These are phyloP conservation scores for Protaetia brevitarsis DNA, from an alignment of 1,140 invertebrate genomes.

Conservation along the genomic window DNA sequence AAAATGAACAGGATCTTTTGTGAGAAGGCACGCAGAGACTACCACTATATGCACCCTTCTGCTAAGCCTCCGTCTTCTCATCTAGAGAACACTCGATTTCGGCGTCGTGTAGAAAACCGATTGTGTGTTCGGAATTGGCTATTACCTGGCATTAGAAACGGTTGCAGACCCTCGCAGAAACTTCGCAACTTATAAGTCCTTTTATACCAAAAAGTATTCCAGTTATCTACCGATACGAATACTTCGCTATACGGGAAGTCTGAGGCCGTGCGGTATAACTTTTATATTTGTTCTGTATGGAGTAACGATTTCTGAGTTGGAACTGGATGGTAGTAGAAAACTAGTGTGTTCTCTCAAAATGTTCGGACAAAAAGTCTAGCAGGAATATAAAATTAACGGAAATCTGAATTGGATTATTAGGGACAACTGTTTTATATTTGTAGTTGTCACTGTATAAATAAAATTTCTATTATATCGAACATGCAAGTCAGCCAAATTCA, in stretches of 20 bases:
- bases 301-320: no score
- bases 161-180: neutral
- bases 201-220: slow-evolving; percentile 12
- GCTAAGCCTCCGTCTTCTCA: slow-evolving; percentile 12
- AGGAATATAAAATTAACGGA: no score
- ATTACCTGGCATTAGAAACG: slow-evolving; percentile 7
- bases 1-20: neutral
- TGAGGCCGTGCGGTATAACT: neutral
- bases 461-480: no score
- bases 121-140: slow-evolving; percentile 17
- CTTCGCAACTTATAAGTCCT: slow-evolving; percentile 13
- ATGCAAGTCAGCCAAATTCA: no score
- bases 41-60: no score
- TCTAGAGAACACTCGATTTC: slow-evolving; percentile 9
- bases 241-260: no score
- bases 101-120: slow-evolving; percentile 1
- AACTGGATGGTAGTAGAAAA: no score
- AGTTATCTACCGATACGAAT: slow-evolving; percentile 1
- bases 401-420: no score
- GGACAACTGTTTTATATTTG: no score
- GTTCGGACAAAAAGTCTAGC: no score
- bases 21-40: neutral
- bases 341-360: no score
- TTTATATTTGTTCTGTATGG: slow-evolving; percentile 13
- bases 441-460: no score